Evolutionary conservation across 2,113 vertebrate genomes (phyloP).

Genomic region (Equus quagga): DNA sequence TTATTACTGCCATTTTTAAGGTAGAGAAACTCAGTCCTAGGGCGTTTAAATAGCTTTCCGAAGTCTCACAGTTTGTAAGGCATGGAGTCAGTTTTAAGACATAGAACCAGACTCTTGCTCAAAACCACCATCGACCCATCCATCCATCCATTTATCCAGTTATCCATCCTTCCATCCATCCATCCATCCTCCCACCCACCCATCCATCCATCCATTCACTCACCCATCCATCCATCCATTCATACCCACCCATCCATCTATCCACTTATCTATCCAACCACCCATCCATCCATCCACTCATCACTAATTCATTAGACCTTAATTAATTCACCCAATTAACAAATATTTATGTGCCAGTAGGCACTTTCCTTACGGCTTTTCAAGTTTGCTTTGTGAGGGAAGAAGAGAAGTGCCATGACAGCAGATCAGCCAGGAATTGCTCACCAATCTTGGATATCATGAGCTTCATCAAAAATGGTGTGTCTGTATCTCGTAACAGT

Average conservation of each 20-base stretch:
- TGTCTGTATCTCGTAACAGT: neutral
- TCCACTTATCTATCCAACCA: neutral
- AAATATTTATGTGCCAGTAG: neutral
- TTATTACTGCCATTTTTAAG: neutral
- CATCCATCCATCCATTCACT: neutral
- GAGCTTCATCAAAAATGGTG: neutral
- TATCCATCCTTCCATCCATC: neutral
- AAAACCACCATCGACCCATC: neutral
- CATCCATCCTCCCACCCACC: neutral
- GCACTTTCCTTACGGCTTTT: neutral
- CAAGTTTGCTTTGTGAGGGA: neutral
- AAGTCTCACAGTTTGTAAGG: neutral
- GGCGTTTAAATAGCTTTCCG: neutral
- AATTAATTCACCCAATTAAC: neutral
- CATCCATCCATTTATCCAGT: neutral
- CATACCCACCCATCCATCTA: neutral
- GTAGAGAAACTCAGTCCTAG: neutral
- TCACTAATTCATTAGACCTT: neutral
- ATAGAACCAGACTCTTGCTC: neutral
- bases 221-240: neutral
- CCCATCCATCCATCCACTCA: neutral
- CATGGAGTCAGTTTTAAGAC: neutral
- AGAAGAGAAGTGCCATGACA: neutral
- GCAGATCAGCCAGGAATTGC: neutral
- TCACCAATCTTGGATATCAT: accelerated